phyloP scores from a whole-genome alignment of 2,113 vertebrate species.

The Prunella fulvescens region DNA sequence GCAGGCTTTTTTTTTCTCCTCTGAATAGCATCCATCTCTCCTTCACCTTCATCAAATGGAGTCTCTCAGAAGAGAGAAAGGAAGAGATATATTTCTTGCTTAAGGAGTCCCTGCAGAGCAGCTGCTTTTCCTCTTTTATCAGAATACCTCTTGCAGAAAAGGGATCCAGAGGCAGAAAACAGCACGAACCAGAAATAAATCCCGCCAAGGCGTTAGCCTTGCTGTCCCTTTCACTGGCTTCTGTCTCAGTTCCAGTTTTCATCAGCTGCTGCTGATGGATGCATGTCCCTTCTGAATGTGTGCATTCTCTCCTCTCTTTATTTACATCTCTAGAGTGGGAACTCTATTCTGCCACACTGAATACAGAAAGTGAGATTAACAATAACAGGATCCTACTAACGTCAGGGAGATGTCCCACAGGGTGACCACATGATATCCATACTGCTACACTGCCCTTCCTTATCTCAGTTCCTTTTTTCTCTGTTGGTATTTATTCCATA shows the following conservation, averaged over 20 bases:
- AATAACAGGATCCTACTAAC: neutral
- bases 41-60: neutral
- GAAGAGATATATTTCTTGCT: neutral
- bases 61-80: neutral
- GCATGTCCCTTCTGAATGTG: neutral
- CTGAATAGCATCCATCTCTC: neutral
- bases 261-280: neutral
- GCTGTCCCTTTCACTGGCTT: neutral
- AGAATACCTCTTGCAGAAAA: neutral
- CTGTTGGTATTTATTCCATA: neutral
- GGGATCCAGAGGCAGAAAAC: neutral
- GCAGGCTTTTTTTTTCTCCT: neutral
- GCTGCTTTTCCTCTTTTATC: neutral
- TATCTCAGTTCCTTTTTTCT: neutral
- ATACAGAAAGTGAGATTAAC: conserved; percentile 5
- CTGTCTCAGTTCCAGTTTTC: conserved; percentile 11
- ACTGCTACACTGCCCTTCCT: neutral
- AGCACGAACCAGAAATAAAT: neutral
- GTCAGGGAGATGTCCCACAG: neutral
- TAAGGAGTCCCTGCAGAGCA: neutral
- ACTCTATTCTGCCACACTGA: neutral
- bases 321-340: neutral
- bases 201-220: neutral
- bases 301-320: neutral
- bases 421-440: neutral